These are phyloP conservation scores for Perodicticus potto DNA, from an alignment of 2,797 vertebrate species.

Conservation along the genomic window DNA sequence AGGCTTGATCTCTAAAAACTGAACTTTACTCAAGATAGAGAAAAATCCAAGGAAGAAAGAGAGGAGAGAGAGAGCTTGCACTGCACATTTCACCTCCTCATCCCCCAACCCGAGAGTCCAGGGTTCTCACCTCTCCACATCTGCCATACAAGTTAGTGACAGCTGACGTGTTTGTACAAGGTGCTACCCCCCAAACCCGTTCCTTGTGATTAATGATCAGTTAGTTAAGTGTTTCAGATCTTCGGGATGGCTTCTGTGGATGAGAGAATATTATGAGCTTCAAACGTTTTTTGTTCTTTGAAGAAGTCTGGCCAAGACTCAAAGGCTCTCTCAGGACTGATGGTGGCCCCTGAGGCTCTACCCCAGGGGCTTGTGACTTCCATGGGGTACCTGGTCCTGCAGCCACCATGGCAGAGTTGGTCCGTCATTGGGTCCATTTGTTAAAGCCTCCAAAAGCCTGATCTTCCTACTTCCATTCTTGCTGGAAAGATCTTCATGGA, in stretches of 20 bases:
- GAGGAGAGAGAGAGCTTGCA: not conserved
- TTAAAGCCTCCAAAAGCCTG: not conserved
- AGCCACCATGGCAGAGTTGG: not conserved
- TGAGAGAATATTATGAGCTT: not conserved
- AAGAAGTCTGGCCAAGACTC: not conserved
- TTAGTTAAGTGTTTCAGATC: not conserved
- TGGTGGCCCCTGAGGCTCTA: not conserved
- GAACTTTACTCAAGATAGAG: slow-evolving; percentile 87
- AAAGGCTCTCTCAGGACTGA: not conserved
- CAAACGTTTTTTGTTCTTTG: not conserved
- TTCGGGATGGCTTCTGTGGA: slow-evolving; percentile 11
- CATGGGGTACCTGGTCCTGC: too few relatives aligned
- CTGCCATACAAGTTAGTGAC: not conserved
- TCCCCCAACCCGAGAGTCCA: not conserved
- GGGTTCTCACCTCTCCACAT: not conserved
- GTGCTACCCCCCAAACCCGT: not conserved
- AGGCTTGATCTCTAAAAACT: slow-evolving; percentile 86
- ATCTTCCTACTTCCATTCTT: not conserved
- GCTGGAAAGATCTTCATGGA: slow-evolving; percentile 14
- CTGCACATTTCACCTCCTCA: not conserved
- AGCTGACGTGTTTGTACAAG: not conserved
- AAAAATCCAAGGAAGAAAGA: slow-evolving; percentile 80
- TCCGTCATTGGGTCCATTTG: not conserved
- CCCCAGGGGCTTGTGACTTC: not conserved
- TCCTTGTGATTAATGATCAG: not conserved